phyloP scores from a whole-genome alignment of 2,113 vertebrate species.

The Rhombomys opimus region DNA sequence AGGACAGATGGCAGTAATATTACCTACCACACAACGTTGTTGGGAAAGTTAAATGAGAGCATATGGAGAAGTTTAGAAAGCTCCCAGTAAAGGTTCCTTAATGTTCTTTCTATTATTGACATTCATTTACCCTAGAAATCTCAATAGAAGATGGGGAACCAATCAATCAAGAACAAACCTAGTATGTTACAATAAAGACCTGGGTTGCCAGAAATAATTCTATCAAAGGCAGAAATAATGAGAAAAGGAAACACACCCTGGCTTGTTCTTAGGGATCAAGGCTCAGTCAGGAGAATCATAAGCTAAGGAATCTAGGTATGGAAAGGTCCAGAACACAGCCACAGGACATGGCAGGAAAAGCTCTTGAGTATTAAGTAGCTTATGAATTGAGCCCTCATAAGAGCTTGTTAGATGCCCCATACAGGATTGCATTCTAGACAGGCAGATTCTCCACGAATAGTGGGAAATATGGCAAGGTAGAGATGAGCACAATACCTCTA shows the following conservation, averaged over 20 bases:
- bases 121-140: background rate
- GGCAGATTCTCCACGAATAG: background rate
- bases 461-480: no score
- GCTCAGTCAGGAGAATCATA: background rate
- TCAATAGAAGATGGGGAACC: background rate
- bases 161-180: background rate
- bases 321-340: background rate
- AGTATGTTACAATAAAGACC: background rate
- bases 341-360: background rate
- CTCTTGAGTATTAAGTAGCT: background rate
- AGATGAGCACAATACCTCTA: background rate
- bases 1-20: background rate
- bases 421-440: background rate
- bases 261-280: background rate
- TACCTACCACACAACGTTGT: background rate
- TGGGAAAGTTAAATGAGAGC: background rate
- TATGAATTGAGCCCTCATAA: background rate
- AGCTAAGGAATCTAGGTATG: background rate
- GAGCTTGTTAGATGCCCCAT: no score
- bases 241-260: background rate
- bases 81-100: background rate
- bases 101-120: conserved; percentile 8
- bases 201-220: background rate
- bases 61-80: background rate
- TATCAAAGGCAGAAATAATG: conserved; percentile 2